Evolutionary conservation across 1,140 invertebrate species (phyloP), one percentile per base, ranked within the genome.

Genomic region (Odontomachus brunneus): DNA sequence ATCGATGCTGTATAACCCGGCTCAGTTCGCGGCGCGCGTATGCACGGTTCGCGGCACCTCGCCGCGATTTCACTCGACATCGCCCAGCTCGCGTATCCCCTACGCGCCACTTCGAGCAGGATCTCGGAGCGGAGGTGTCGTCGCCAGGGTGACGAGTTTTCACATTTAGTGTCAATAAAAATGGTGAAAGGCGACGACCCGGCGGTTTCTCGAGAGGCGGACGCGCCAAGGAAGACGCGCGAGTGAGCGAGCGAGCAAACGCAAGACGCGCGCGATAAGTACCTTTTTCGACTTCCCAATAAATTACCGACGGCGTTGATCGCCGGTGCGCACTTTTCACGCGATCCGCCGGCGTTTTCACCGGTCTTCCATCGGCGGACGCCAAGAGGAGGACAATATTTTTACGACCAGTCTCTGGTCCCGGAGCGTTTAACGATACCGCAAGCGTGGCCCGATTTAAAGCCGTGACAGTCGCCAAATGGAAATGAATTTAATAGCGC

Each of bases 141-240:
- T 76, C 86, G 60, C 72, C 71, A 69, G 85, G 74, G 81, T 84
- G 86, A 88, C 82, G 84, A 88, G 86, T 88, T 88, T 88, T 87
- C 86, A 88, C 85, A 83, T 87, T 87, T 81, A 80, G 82, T 84
- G 76, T 84, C 75, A 49, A 88, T 88, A 88, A 88, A 88, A 82
- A 88, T 80, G 75, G 86, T 88, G 85, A 88, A 88, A 88, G 86
- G 85, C 74, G 67, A 82, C 62, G 69, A 24, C 48, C 66, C 15
- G 29, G 55, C 69, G 24, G 75, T 80, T 80, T 80, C 75, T 69
- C 75, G 51, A 55, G 51, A 71, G 75, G n/a, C 44, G 59, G 29
- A 63, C 48, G 62, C 38, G 38, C 38, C 3, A 44, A 11, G 3
- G 38, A 44, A 11, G 38, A 44, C 38, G 38, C 38, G 38, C 38